Evolutionary conservation across 2,888 invertebrate genomes (phyloP).

Genomic region (Thecophora atra): DNA sequence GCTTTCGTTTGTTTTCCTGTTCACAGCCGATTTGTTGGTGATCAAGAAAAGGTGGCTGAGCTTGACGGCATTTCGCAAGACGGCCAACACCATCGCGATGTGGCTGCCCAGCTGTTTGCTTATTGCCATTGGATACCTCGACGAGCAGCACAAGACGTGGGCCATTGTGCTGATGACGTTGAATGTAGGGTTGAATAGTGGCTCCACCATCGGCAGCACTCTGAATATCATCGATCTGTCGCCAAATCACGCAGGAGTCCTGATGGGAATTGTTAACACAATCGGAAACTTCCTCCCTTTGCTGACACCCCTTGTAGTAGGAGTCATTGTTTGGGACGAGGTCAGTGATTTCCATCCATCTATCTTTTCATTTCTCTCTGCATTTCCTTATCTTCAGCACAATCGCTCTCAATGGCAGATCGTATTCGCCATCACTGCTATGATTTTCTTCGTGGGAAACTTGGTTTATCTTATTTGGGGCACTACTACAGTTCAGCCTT

Average conservation of each 20-base stretch:
- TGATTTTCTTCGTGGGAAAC: conserved; percentile 75
- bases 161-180: conserved; percentile 69
- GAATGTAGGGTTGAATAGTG: conserved; percentile 67
- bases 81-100: conserved; percentile 57
- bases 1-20: conserved; percentile 65
- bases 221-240: conserved; percentile 72
- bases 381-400: conserved; percentile 41
- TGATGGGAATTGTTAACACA: conserved; percentile 73
- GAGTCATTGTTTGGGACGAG: conserved; percentile 66
- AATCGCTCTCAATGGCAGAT: conserved; percentile 75
- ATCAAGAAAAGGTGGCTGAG: conserved; percentile 62
- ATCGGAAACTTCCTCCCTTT: conserved; percentile 71
- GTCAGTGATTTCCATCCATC: conserved; percentile 38
- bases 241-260: conserved; percentile 71
- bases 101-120: conserved; percentile 69
- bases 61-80: conserved; percentile 54
- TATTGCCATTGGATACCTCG: conserved; percentile 67
- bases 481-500: conserved; percentile 73
- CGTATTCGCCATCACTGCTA: conserved; percentile 76
- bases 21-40: conserved; percentile 67
- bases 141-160: conserved; percentile 57
- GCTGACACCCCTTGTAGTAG: conserved; percentile 70
- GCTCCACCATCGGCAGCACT: conserved; percentile 62
- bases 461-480: conserved; percentile 77
- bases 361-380: background rate